Evolutionary conservation across 2,888 invertebrate genomes (phyloP).

Genomic region (Monoplex corrugatus): DNA sequence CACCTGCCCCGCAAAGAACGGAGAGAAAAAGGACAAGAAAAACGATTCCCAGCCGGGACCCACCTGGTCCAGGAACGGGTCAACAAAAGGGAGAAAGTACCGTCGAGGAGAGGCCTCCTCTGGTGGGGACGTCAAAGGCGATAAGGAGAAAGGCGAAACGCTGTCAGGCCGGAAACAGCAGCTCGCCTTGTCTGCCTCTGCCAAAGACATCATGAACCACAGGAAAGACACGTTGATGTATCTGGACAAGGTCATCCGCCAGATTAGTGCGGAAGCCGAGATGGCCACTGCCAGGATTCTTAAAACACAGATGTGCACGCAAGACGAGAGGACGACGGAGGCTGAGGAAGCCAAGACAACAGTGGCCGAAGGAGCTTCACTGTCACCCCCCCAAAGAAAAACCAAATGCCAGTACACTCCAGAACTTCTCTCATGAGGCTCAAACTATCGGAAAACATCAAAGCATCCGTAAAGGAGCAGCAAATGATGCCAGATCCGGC

Average conservation of each 20-base stretch:
- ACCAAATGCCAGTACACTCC: conserved; percentile 11
- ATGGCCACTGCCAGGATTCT: conserved; percentile 12
- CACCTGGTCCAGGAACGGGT: neutral
- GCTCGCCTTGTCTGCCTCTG: no score
- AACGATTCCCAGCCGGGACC: no score
- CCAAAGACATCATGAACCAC: neutral
- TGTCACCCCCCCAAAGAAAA: neutral
- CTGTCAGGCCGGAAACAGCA: no score
- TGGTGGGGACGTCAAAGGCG: no score
- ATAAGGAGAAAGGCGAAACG: no score
- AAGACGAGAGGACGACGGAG: no score
- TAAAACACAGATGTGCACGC: neutral
- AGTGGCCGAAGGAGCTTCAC: neutral
- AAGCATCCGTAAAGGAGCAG: neutral
- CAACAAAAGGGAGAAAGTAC: neutral
- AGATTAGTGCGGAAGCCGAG: neutral
- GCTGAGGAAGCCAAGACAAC: neutral
- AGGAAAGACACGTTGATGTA: neutral
- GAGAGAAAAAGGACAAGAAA: no score
- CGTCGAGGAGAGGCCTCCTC: neutral
- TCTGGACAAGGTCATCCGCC: neutral
- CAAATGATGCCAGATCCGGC: neutral
- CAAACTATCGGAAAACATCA: neutral
- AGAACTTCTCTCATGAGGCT: conserved; percentile 11
- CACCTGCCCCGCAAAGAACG: no score